Percentiles rank a stretch among this genome's conserved stretches.
Evolutionary conservation across 2,113 vertebrate genomes (phyloP).

Genomic region (Mustela lutreola): DNA sequence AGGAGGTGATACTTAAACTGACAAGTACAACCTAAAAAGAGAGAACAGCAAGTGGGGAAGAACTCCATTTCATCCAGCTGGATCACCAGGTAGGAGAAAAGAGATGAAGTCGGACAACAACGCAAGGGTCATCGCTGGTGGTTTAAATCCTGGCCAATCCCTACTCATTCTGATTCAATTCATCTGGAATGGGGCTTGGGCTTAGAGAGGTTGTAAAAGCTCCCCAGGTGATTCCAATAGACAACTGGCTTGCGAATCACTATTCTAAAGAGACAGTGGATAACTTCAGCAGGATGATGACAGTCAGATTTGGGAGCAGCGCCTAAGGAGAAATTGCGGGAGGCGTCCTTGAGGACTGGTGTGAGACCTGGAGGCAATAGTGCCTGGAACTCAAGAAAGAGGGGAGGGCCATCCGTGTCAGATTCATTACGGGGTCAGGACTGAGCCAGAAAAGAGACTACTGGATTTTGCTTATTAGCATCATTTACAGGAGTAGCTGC

Average conservation of each 20-base stretch:
- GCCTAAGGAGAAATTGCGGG: background rate
- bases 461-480: background rate
- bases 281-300: background rate
- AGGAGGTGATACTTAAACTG: background rate
- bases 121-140: background rate
- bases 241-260: background rate
- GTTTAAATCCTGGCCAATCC: background rate
- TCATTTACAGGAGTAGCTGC: background rate
- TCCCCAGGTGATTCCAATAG: background rate
- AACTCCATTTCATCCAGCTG: background rate
- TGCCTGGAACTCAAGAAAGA: background rate
- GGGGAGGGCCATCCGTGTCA: background rate
- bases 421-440: background rate
- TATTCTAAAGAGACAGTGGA: background rate
- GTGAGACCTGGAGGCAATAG: background rate
- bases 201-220: background rate
- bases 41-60: background rate
- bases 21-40: background rate
- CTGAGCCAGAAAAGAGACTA: background rate
- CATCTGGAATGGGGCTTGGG: background rate
- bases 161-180: slow-evolving; percentile 19
- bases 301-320: background rate
- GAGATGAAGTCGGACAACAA: background rate
- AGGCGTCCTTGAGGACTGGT: background rate
- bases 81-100: background rate